Conservation (phyloP, 2,113 vertebrate genomes). For the Fukomys damarensis region DNA sequence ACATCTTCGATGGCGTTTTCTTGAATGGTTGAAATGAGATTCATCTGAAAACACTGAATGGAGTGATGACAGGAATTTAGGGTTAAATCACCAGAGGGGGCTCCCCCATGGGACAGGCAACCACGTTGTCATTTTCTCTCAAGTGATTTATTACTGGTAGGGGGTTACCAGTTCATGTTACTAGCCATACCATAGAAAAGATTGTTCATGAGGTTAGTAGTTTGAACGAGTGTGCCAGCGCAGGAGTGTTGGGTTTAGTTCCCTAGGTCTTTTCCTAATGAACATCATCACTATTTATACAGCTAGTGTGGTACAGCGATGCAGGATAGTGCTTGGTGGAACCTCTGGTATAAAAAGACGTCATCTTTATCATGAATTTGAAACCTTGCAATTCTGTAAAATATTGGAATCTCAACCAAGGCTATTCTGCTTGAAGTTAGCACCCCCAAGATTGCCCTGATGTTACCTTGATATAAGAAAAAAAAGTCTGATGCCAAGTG, state of each 20-base stretch:
- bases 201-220: not conserved
- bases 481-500: not conserved
- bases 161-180: not conserved
- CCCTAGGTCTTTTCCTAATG: not conserved
- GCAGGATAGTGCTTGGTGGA: not conserved
- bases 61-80: not conserved
- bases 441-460: not conserved
- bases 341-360: not conserved
- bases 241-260: too few species aligned
- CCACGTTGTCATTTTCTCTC: not conserved
- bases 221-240: not conserved
- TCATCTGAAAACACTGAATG: not conserved
- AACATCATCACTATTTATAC: not conserved
- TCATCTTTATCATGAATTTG: not conserved
- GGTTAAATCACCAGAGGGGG: not conserved
- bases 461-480: not conserved
- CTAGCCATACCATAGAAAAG: not conserved
- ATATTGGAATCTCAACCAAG: not conserved
- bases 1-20: not conserved
- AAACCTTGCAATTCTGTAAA: constrained; percentile 10
- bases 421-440: not conserved
- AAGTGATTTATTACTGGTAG: not conserved
- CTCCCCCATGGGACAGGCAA: not conserved
- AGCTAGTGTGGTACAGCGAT: not conserved
- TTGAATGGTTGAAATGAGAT: not conserved